Percentiles rank a stretch among this genome's conserved stretches.
phyloP scores from a whole-genome alignment of 2,797 vertebrate species.

The Phaenicophaeus curvirostris region DNA sequence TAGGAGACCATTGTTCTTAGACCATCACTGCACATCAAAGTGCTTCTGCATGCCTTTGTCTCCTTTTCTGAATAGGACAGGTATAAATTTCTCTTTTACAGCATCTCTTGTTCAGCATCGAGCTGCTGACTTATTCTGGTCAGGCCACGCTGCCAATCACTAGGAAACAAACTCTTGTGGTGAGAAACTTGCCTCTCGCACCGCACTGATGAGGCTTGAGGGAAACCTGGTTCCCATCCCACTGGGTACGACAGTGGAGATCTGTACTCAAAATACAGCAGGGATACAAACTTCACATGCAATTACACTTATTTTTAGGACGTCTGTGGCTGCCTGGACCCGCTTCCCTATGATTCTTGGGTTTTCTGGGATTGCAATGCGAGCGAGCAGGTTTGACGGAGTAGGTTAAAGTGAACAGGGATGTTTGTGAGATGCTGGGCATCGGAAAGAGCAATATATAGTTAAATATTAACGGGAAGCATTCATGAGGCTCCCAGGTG shows the following conservation, averaged over 20 bases:
- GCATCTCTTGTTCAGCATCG: background rate
- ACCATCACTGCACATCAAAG: rapidly evolving
- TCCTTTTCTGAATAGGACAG: background rate
- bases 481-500: conserved; percentile 27
- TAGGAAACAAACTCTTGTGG: background rate
- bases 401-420: background rate
- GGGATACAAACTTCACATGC: background rate
- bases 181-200: background rate
- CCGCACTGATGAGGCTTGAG: background rate
- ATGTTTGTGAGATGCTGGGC: conserved; percentile 43
- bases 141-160: background rate
- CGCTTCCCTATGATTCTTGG: background rate
- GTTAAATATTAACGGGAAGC: conserved; percentile 53
- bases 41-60: background rate
- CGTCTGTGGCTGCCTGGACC: background rate
- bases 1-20: background rate
- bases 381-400: background rate
- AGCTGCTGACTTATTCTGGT: background rate
- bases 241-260: background rate
- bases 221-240: background rate
- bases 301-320: background rate
- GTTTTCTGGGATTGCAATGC: background rate
- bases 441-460: background rate
- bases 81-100: background rate
- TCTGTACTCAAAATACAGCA: background rate